Base-by-base conservation (phyloP, 37 sponge, comb jelly and placozoan genomes). In the Agelas oroides region DNA sequence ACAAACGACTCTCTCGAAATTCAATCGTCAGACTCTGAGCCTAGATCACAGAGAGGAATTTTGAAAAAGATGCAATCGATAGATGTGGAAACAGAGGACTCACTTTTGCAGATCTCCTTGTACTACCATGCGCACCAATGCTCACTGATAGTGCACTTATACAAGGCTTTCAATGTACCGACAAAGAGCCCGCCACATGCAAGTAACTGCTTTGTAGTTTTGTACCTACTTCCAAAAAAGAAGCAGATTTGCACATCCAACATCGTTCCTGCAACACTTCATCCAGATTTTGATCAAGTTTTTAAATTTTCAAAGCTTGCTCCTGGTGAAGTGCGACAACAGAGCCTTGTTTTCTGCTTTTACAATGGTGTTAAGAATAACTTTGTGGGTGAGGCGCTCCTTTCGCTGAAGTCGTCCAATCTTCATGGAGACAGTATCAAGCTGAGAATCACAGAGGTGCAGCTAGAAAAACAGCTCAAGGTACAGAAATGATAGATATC, bases 151-250 rank as follows among this genome's bases (percentile, higher is more conserved):
- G 89, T 86, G 32, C 84, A 92, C 35, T 66, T 92, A 5, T 36
- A 65, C 25, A 23, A 71, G n/a, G 83, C 79, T 27, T 35, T 38
- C 39, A 74, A 71, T 74, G 30, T 82, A 30, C 80, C 84, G 20
- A 75, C 53, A 24, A 79, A 16, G 40, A 64, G 67, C 33, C 38
- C 41, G 12, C 37, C 56, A 46, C 80, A 75, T 24, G 54, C 73
- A 28, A 52, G 46, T 40, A 53, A 89, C 37, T 77, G 83, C 55
- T 85, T 65, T 53, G 82, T 80, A 17, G 27, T 73, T 38, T 69
- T 93, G 57, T 83, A 83, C 65, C 46, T 93, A 0, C 41, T 75
- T 2, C 90, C 84, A 1, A 86, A 89, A 38, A 85, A 86, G 53
- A 80, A 78, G 27, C 79, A 77, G 31, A 66, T 86, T 37, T 92